A percentile compares a stretch with the other conserved stretches of the same genome.
Conservation (phyloP, 2,797 vertebrate genomes). For the Malacoctenus gilli region DNA sequence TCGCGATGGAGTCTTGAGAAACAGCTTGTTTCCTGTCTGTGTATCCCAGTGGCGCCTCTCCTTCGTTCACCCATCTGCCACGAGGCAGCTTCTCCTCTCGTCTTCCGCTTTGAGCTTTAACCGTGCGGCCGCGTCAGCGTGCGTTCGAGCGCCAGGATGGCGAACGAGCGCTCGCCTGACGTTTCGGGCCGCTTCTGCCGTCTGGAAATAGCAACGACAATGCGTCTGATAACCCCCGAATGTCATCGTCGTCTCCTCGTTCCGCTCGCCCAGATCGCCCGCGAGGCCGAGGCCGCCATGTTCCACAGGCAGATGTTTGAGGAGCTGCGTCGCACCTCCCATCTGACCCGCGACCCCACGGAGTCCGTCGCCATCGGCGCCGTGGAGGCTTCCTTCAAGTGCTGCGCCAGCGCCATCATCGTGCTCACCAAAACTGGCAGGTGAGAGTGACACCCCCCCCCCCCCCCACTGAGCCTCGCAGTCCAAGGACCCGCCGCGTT, state of each 20-base stretch:
- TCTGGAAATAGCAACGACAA: too few relatives aligned
- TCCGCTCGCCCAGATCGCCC: constrained; percentile 87
- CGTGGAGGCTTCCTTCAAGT: constrained; percentile 98
- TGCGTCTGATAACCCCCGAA: too few relatives aligned
- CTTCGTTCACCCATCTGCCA: constrained; percentile 38
- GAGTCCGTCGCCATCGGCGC: constrained; percentile 93
- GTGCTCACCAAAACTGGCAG: constrained; percentile 97
- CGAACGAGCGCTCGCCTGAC: constrained; percentile 65
- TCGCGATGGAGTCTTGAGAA: neutral
- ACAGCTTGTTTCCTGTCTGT: constrained; percentile 12
- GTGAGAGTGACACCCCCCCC: constrained; percentile 80
- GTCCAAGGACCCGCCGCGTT: too few relatives aligned
- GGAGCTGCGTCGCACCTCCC: constrained; percentile 91
- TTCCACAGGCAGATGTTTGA: constrained; percentile 98
- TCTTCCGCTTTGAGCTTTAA: too few relatives aligned
- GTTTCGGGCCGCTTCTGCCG: constrained; percentile 11
- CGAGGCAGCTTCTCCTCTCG: constrained; percentile 24
- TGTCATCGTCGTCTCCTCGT: neutral
- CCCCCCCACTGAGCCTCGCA: too few relatives aligned
- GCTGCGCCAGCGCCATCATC: constrained; percentile 95
- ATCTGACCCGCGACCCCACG: constrained; percentile 96
- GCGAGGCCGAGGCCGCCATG: constrained; percentile 98
- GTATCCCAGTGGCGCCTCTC: constrained; percentile 2
- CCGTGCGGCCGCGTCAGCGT: constrained; percentile 84
- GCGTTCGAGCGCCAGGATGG: constrained; percentile 68